Base-by-base conservation (phyloP, 1,140 invertebrate genomes). In the Bombus huntii region DNA sequence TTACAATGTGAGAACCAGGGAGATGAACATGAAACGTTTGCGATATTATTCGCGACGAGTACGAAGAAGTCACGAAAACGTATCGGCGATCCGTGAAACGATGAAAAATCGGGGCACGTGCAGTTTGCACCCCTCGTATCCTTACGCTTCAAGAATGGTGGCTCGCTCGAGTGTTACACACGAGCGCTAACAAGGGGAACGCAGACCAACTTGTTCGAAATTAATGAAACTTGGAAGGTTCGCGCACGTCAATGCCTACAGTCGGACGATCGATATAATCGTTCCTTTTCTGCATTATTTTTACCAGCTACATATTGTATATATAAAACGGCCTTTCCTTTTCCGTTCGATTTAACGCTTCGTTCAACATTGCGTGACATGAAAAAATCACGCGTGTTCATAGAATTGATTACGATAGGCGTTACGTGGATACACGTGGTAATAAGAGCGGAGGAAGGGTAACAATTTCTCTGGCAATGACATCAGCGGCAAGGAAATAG, bases 401-500 rank as follows among this genome's bases (percentile, higher is more conserved):
- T 8, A 53, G 8, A 74, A 15, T 12, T 28, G 34, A 44, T 74
- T 13, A 47, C n/a, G 76, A 70, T 68, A 39, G 44, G 9, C 9
- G 72, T 65, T 28, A 34, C 37, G 62, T 15, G 18, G 8, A 39
- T 12, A n/a, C 62, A 25, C 18, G 39, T 18, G 68, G 68, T n/a
- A 65, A 65, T 42, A 22, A 62, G 59, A 84, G 44, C 59, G 39
- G 53, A 59, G 31, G 71, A 42, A 81, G n/a, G 59, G 39, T 25
- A 10, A 57, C 22, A 70, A 81, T 90, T 81, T 80, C 74, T 81
- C 83, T 71, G 83, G 42, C 65, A 83, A 65, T 88, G 86, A 90
- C 83, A 90, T 90, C 88, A 90, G 86, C 86, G 77, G 22, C 76
- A 37, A 84, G 85, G 89, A 90, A 90, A 90, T 81, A 88, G 57